Evolutionary conservation across 2,888 invertebrate species (phyloP).

Genomic region (Epirrhoe tristata): DNA sequence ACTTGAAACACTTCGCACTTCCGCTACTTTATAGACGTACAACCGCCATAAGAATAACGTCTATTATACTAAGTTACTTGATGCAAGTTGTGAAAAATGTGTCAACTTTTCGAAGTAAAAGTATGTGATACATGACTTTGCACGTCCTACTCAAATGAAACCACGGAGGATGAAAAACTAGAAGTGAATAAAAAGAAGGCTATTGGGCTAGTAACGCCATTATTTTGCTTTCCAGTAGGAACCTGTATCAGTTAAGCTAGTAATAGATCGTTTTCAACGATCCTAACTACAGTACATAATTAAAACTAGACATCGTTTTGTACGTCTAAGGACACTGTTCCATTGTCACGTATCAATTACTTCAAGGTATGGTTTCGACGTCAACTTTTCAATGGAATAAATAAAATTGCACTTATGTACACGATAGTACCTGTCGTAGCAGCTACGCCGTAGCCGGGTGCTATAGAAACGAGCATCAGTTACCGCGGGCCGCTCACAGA

Average conservation of each 20-base stretch:
- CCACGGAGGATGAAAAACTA: neutral
- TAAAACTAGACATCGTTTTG: no score
- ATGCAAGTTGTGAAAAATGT: constrained; percentile 49
- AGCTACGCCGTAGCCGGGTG: constrained; percentile 72
- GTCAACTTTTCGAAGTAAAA: constrained; percentile 51
- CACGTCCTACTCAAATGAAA: constrained; percentile 44
- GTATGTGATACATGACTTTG: constrained; percentile 53
- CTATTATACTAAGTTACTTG: constrained; percentile 37
- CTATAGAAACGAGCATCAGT: constrained; percentile 80
- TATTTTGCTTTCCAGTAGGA: no score
- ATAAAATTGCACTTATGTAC: constrained; percentile 11
- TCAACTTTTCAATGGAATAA: constrained; percentile 1
- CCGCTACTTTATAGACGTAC: constrained; percentile 14
- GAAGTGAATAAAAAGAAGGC: neutral
- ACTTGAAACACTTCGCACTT: constrained; percentile 4
- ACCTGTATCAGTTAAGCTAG: no score
- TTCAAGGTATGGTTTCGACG: no score
- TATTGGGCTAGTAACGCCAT: no score
- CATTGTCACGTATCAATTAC: no score
- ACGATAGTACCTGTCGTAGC: constrained; percentile 44
- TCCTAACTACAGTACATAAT: no score
- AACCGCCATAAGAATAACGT: constrained; percentile 31
- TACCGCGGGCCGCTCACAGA: constrained; percentile 65
- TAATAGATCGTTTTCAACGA: no score
- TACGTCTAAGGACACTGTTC: no score